A percentile compares a stretch with the other conserved stretches of the same genome.
These are phyloP conservation scores for Hylaeus volcanicus DNA, from an alignment of 1,140 invertebrate species.

Conservation along the genomic window DNA sequence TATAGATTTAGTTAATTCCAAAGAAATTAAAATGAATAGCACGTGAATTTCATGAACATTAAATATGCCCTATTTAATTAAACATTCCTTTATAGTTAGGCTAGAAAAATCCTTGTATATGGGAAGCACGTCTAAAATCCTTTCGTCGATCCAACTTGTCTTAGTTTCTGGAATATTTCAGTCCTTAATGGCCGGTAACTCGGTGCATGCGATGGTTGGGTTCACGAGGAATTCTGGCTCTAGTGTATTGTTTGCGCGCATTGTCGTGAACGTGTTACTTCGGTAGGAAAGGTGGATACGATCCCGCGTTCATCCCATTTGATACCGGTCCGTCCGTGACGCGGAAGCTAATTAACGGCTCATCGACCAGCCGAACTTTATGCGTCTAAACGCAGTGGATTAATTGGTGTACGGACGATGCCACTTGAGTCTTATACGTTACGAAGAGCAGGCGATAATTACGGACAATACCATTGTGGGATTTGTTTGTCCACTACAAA, in stretches of 20 bases:
- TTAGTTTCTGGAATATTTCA: constrained; percentile 1
- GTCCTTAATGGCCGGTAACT: constrained; percentile 2
- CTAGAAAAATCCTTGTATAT: too few relatives aligned
- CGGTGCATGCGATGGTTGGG: neutral
- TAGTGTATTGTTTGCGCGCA: constrained; percentile 38
- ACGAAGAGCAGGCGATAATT: neutral
- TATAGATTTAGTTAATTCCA: too few relatives aligned
- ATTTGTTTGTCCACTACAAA: too few relatives aligned
- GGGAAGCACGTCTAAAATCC: neutral
- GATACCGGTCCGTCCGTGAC: constrained; percentile 59
- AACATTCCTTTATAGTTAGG: too few relatives aligned
- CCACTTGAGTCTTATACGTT: constrained; percentile 23
- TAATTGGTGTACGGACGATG: constrained; percentile 46
- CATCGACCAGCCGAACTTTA: constrained; percentile 59
- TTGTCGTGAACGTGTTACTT: constrained; percentile 51
- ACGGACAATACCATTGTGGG: too few relatives aligned
- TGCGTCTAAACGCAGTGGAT: constrained; percentile 61
- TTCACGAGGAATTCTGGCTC: neutral
- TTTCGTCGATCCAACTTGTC: too few relatives aligned
- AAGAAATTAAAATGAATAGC: too few relatives aligned
- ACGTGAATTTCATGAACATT: too few relatives aligned
- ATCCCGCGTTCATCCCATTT: constrained; percentile 59
- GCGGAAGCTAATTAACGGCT: constrained; percentile 63
- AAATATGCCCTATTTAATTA: too few relatives aligned
- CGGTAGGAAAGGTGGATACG: constrained; percentile 36